Conservation (phyloP, 2,888 invertebrate genomes). For the Diachrysia chrysitis region DNA sequence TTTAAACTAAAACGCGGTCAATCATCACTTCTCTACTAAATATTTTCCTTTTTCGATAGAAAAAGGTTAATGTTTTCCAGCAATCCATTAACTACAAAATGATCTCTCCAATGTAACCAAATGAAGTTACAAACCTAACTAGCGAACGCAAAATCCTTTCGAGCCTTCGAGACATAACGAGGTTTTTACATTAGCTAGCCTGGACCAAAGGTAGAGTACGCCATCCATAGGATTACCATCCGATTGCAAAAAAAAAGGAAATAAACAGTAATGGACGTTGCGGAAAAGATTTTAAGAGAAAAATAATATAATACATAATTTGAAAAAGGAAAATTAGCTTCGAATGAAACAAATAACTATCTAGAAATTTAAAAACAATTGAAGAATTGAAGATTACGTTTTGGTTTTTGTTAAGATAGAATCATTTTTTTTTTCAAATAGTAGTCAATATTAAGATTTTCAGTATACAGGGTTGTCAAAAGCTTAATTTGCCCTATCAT, state of each 20-base stretch:
- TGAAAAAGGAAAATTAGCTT: not conserved
- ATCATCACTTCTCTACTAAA: too few species aligned
- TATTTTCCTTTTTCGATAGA: not conserved
- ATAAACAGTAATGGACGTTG: not conserved
- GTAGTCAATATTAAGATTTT: not conserved
- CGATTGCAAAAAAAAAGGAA: slow-evolving; percentile 22
- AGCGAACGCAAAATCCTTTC: slow-evolving; percentile 61
- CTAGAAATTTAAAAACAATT: not conserved
- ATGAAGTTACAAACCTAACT: slow-evolving; percentile 59
- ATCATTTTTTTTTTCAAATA: not conserved
- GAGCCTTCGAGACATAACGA: slow-evolving; percentile 68
- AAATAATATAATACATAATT: not conserved
- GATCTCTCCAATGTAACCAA: slow-evolving; percentile 33
- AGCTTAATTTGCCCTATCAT: slow-evolving; percentile 12
- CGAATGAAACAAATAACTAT: not conserved
- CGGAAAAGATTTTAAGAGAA: not conserved
- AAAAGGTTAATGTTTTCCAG: not conserved
- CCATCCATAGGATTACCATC: slow-evolving; percentile 42
- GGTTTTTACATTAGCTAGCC: slow-evolving; percentile 73
- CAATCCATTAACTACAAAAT: slow-evolving; percentile 49
- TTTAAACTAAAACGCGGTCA: too few species aligned
- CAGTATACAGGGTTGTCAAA: slow-evolving; percentile 8
- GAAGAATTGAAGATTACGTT: not conserved
- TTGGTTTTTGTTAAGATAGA: too few species aligned
- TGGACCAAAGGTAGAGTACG: slow-evolving; percentile 51